These are phyloP conservation scores for Taeniopygia guttata DNA, from an alignment of 2,797 vertebrate genomes.

Conservation along the genomic window DNA sequence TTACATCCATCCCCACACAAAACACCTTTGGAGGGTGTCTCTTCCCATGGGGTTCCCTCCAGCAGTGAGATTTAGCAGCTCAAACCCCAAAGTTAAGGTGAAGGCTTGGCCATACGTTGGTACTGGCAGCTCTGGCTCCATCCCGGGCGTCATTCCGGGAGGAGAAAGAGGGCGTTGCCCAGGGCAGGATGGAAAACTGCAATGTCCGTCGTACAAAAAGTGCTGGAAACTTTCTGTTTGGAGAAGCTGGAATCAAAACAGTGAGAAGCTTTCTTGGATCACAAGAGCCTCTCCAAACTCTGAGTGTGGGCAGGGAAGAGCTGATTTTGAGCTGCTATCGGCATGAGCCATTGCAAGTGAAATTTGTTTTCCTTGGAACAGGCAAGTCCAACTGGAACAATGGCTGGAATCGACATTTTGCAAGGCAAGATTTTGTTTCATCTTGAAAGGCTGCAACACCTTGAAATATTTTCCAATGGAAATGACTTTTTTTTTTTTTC, in stretches of 20 bases:
- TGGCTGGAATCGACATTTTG: slow-evolving; percentile 35
- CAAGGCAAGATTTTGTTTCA: slow-evolving; percentile 4
- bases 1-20: accelerated
- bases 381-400: slow-evolving; percentile 3
- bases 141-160: accelerated
- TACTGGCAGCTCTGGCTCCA: not conserved
- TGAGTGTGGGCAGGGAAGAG: not conserved
- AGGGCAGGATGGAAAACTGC: not conserved
- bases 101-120: not conserved
- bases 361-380: slow-evolving; percentile 58
- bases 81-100: not conserved
- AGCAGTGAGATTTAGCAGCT: not conserved
- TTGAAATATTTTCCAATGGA: slow-evolving; percentile 54
- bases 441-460: slow-evolving; percentile 40
- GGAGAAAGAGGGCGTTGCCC: accelerated
- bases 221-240: not conserved
- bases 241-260: not conserved
- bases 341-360: not conserved
- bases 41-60: not conserved
- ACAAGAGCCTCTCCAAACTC: not conserved
- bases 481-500: not conserved
- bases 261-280: not conserved
- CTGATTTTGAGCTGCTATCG: not conserved
- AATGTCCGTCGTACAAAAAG: accelerated
- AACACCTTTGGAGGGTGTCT: not conserved